Evolutionary conservation across 2,888 invertebrate species (phyloP).

Genomic region (Prionchulus punctatus): DNA sequence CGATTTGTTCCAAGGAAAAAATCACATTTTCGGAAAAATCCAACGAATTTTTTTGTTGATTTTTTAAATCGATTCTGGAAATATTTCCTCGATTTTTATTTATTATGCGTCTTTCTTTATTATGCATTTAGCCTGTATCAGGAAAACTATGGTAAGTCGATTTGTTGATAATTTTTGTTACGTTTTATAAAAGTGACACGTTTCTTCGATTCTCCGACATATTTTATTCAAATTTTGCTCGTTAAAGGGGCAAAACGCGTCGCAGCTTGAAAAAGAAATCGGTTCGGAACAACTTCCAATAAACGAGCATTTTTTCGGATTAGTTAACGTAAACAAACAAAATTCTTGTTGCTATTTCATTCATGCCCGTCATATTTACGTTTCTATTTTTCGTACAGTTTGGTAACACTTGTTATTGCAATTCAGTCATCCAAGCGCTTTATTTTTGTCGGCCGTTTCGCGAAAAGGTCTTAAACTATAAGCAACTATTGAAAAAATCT

Average conservation of each 20-base stretch:
- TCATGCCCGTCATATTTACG: neutral
- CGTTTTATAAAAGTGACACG: neutral
- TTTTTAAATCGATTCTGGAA: neutral
- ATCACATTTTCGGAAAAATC: neutral
- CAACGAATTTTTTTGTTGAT: neutral
- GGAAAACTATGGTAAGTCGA: neutral
- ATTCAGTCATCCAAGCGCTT: constrained; percentile 94
- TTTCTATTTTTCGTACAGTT: constrained; percentile 43
- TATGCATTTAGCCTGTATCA: neutral
- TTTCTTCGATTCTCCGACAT: neutral
- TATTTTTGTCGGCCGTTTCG: constrained; percentile 98
- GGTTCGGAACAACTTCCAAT: constrained; percentile 94
- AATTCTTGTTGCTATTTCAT: constrained; percentile 1
- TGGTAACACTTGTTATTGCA: constrained; percentile 99
- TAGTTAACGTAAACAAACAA: constrained; percentile 76
- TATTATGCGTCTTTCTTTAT: too few species aligned
- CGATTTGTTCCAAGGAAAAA: too few species aligned
- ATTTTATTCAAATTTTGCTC: neutral
- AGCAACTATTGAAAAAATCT: constrained; percentile 41
- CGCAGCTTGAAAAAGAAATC: constrained; percentile 96
- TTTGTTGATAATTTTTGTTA: too few species aligned
- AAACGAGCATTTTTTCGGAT: constrained; percentile 97
- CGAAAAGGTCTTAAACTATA: constrained; percentile 94
- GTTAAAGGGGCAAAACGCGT: constrained; percentile 89
- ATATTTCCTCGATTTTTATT: too few species aligned